Conservation (phyloP, 2,797 vertebrate species). For the Carapus acus region DNA sequence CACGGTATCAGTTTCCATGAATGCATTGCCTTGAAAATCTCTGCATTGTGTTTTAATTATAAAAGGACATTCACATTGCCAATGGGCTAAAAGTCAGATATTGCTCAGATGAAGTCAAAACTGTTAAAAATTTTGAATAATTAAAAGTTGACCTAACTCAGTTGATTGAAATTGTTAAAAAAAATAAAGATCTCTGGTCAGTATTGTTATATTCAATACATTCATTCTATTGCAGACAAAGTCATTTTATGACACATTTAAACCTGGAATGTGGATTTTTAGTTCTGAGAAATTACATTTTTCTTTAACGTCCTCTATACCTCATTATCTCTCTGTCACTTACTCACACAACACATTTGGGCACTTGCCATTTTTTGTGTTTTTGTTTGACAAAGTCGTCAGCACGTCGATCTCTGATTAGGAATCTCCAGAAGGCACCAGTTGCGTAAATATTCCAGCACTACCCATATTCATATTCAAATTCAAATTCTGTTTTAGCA, state of each 20-base stretch:
- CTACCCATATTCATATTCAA: too few relatives aligned
- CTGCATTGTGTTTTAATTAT: neutral
- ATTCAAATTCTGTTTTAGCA: slow-evolving; percentile 19
- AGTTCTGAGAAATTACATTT: too few relatives aligned
- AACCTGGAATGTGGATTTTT: too few relatives aligned
- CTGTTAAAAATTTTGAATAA: slow-evolving; percentile 5
- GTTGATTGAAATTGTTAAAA: too few relatives aligned
- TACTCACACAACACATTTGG: neutral
- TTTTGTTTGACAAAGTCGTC: slow-evolving; percentile 63
- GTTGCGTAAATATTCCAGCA: slow-evolving; percentile 28
- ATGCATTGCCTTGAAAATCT: slow-evolving; percentile 3
- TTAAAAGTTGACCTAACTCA: neutral
- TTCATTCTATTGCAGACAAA: slow-evolving; percentile 24
- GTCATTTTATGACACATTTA: slow-evolving; percentile 3
- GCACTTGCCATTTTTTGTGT: slow-evolving; percentile 20
- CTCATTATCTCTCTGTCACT: too few relatives aligned
- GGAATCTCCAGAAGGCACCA: slow-evolving; percentile 13
- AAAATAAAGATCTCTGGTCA: too few relatives aligned
- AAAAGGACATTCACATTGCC: slow-evolving; percentile 16
- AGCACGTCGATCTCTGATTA: slow-evolving; percentile 4
- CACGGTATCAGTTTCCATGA: slow-evolving; percentile 8
- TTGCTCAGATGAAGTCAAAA: slow-evolving; percentile 11
- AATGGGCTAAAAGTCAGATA: slow-evolving; percentile 25
- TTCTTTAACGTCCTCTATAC: too few relatives aligned
- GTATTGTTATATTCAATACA: slow-evolving; percentile 16